Base-by-base conservation (phyloP, 2,797 vertebrate species). In the Coilia nasus region DNA sequence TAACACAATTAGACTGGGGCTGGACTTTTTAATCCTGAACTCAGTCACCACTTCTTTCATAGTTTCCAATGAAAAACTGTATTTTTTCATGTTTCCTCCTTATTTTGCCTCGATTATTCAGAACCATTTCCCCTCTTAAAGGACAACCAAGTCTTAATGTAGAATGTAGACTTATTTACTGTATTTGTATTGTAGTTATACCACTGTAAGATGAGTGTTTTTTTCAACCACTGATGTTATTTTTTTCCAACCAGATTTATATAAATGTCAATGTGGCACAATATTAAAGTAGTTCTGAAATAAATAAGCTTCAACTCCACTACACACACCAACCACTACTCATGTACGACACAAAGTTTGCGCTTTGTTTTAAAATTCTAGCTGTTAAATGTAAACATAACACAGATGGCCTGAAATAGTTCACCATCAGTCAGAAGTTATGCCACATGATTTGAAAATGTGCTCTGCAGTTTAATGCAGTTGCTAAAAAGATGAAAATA, bases 331-430 rank as follows among this genome's bases (percentile, higher is more conserved):
- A n/a, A 78, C 71, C 71, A 78, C 71, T 78, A 78, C 71, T 78
- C 6, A 78, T 17, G 17, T 10, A 78, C 31, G 1, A 78, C 71
- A 78, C 71, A 41, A 44, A 44, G 17, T 21, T 41, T 44, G 31
- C 17, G 31, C 17, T 78, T 78, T 44, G 35, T 78, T 78, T 78
- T 44, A 88, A 84, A 88, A 87, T 85, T 78, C 41, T 78, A 78
- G 35, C 31, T 78, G 71, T 44, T 44, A 41, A 44, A 44, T 44
- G 35, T 78, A 78, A 78, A 78, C 71, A 78, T 78, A 35, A 78
- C 19, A 78, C 31, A 44, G 71, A 15, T 35, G 64, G 17, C 35
- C 71, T 78, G 14, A 44, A 44, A 44, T 21, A 19, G 71, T 41
- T 41, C 35, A 21, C 67, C 67, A 78, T 78, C 23, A 44, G 31